Conservation (phyloP, 2,888 invertebrate genomes). For the Agrochola litura region DNA sequence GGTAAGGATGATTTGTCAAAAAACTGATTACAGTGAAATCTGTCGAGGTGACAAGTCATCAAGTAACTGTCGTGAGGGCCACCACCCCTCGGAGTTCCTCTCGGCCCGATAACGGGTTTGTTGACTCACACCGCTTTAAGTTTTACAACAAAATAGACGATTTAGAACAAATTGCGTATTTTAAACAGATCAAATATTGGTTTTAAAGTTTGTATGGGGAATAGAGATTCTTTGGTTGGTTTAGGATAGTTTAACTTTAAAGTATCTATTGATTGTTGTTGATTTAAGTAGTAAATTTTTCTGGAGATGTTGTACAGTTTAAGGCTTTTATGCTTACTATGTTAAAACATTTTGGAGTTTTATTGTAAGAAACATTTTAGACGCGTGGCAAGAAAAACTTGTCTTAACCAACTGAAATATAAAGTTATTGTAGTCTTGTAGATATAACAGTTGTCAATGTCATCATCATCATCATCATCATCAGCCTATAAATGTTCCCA, state of each 20-base stretch:
- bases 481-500: no score
- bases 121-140: conserved; percentile 54
- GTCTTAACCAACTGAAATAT: not conserved
- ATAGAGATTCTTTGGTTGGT: conserved; percentile 41
- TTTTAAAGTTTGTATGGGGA: conserved; percentile 20
- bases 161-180: conserved; percentile 41
- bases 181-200: conserved; percentile 45
- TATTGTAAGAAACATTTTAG: no score
- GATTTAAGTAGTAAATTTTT: not conserved
- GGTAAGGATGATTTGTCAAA: conserved; percentile 76
- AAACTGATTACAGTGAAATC: conserved; percentile 80
- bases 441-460: not conserved
- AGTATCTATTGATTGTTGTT: conserved; percentile 19
- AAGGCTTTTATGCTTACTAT: not conserved
- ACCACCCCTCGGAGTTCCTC: conserved; percentile 53
- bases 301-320: not conserved
- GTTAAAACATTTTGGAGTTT: not conserved
- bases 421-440: not conserved
- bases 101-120: conserved; percentile 50
- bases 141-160: conserved; percentile 46
- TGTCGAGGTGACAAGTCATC: conserved; percentile 78
- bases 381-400: not conserved
- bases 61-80: conserved; percentile 64
- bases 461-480: no score
- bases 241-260: conserved; percentile 31